Evolutionary conservation across 2,888 invertebrate genomes (phyloP).

Genomic region (Epinotia brunnichana): DNA sequence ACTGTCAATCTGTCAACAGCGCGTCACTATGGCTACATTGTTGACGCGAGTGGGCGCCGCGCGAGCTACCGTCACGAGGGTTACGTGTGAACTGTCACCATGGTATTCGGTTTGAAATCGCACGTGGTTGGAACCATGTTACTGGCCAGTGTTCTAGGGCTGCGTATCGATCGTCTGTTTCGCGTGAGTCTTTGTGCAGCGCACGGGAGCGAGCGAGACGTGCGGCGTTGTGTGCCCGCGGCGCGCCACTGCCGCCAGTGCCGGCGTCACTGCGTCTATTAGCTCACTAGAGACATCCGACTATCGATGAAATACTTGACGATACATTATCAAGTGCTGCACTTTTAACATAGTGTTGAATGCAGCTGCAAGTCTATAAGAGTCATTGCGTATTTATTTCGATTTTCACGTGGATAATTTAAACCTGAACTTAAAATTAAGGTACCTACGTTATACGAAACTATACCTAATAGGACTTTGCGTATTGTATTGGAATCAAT

Average conservation of each 20-base stretch:
- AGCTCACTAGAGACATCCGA: slow-evolving; percentile 52
- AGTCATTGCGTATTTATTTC: too few relatives aligned
- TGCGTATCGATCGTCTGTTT: slow-evolving; percentile 51
- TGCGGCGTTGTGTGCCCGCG: slow-evolving; percentile 61
- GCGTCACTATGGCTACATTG: slow-evolving; percentile 82
- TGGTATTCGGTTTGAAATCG: slow-evolving; percentile 44
- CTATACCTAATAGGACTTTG: background rate
- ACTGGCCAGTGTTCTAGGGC: slow-evolving; percentile 29
- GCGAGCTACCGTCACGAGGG: slow-evolving; percentile 57
- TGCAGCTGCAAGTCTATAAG: background rate
- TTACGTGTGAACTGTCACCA: slow-evolving; percentile 56
- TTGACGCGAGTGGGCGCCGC: slow-evolving; percentile 67
- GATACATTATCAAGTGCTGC: background rate
- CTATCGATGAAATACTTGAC: slow-evolving; percentile 30
- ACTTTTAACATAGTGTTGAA: background rate
- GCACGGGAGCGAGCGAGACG: slow-evolving; percentile 54
- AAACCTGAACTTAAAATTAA: too few relatives aligned
- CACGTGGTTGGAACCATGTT: slow-evolving; percentile 41
- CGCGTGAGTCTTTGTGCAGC: slow-evolving; percentile 11
- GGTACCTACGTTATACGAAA: too few relatives aligned
- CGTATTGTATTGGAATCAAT: background rate
- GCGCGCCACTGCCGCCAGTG: slow-evolving; percentile 69
- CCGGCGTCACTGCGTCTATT: slow-evolving; percentile 78
- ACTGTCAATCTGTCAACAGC: slow-evolving; percentile 75
- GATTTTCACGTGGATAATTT: too few relatives aligned